These are phyloP conservation scores for Nothocercus nigrocapillus DNA, from an alignment of 2,113 vertebrate species.

Conservation along the genomic window DNA sequence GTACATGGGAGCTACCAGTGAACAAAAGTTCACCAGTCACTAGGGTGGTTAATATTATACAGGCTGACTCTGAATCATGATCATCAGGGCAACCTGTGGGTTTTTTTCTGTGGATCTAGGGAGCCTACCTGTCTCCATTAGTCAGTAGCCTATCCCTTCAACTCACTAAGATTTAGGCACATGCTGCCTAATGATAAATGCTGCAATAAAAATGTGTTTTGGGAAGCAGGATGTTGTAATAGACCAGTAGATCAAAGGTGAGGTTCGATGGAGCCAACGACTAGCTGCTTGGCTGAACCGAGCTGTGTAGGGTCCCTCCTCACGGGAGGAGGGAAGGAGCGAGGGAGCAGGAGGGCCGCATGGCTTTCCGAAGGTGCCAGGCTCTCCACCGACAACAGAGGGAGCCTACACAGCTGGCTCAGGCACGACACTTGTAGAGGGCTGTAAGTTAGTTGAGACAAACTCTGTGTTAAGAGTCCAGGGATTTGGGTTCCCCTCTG, in stretches of 20 bases:
- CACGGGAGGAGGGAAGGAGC: neutral
- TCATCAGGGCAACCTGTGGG: constrained; percentile 42
- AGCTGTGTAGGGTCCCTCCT: neutral
- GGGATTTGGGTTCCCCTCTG: neutral
- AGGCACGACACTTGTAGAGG: neutral
- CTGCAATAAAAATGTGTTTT: constrained; percentile 41
- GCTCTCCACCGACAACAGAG: constrained; percentile 53
- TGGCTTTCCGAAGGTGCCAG: neutral
- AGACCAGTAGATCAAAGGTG: constrained; percentile 35
- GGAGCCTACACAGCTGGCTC: constrained; percentile 42
- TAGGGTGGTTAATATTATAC: constrained; percentile 64
- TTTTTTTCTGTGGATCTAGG: constrained; percentile 40
- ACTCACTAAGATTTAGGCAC: neutral
- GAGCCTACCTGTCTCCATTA: constrained; percentile 53
- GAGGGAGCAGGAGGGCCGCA: neutral
- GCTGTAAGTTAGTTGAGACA: neutral
- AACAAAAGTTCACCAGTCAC: constrained; percentile 50
- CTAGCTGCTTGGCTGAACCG: neutral
- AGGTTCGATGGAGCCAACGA: constrained; percentile 25
- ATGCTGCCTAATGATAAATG: constrained; percentile 48
- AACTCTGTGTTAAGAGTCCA: neutral
- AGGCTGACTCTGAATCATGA: constrained; percentile 37
- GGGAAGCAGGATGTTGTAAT: constrained; percentile 18
- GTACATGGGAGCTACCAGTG: constrained; percentile 9
- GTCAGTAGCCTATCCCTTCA: constrained; percentile 23